Percentiles rank a stretch among this genome's conserved stretches.
These are phyloP conservation scores for Naso thynnoides DNA, from an alignment of 2,797 vertebrate species.

Conservation along the genomic window DNA sequence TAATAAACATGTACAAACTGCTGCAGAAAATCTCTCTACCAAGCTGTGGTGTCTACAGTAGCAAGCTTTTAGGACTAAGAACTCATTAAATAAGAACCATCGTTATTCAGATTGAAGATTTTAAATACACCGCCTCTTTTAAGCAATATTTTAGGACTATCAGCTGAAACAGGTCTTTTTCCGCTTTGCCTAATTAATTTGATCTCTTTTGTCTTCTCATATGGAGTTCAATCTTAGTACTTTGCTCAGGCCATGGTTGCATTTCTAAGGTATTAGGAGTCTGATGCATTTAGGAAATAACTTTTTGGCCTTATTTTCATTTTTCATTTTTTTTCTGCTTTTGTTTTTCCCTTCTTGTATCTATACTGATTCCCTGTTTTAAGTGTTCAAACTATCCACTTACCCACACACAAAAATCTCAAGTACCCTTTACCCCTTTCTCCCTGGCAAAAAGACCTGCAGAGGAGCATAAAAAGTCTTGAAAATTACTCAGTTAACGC, in stretches of 20 bases:
- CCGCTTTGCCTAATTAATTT: neutral
- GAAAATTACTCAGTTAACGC: constrained; percentile 11
- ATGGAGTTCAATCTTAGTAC: constrained; percentile 10
- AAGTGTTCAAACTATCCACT: constrained; percentile 3
- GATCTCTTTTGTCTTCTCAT: constrained; percentile 11
- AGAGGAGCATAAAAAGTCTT: neutral
- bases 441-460: too few species aligned
- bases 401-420: constrained; percentile 3
- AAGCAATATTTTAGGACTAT: too few species aligned
- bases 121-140: too few species aligned
- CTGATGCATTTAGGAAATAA: constrained; percentile 10
- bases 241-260: neutral
- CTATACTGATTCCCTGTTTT: too few species aligned
- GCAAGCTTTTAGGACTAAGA: too few species aligned
- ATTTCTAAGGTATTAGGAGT: constrained; percentile 20
- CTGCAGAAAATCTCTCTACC: too few species aligned
- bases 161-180: too few species aligned
- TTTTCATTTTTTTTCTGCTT: neutral
- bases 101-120: too few species aligned
- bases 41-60: too few species aligned
- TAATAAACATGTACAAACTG: too few species aligned
- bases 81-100: too few species aligned
- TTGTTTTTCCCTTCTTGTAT: neutral
- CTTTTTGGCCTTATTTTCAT: neutral
- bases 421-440: too few species aligned